phyloP scores from a whole-genome alignment of 1,140 invertebrate species.

The Trichonephila clavata region DNA sequence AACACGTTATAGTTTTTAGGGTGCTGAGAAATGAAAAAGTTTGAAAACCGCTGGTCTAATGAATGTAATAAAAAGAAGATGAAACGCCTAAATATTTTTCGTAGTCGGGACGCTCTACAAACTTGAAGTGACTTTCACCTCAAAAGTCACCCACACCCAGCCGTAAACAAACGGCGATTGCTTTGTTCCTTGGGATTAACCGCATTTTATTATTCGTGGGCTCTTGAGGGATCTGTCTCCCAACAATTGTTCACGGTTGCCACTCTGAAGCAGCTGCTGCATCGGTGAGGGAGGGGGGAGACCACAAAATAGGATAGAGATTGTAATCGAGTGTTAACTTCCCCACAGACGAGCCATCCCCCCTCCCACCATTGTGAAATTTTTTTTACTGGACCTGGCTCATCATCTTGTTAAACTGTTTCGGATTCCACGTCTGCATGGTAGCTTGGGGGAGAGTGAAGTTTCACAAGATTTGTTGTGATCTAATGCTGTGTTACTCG shows the following conservation, averaged over 20 bases:
- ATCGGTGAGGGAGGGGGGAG: not conserved
- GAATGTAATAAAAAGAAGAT: too few species aligned
- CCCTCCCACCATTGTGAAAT: not conserved
- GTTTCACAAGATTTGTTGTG: not conserved
- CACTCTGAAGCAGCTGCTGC: constrained; percentile 1
- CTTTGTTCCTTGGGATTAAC: constrained; percentile 17
- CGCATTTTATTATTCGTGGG: not conserved
- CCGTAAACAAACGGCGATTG: not conserved
- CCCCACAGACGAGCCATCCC: not conserved
- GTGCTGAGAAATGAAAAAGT: too few species aligned
- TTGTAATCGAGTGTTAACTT: constrained; percentile 39
- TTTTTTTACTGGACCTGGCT: not conserved
- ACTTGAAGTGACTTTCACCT: constrained; percentile 1
- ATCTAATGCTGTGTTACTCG: not conserved
- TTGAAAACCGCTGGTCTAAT: too few species aligned
- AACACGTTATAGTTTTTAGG: too few species aligned
- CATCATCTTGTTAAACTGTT: constrained; percentile 14
- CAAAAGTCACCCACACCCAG: not conserved
- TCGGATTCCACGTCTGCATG: not conserved
- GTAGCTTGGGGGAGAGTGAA: not conserved
- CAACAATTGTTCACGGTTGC: constrained; percentile 16
- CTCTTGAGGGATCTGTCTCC: constrained; percentile 23
- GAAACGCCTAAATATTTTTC: too few species aligned
- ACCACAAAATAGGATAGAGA: constrained; percentile 47
- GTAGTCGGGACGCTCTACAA: not conserved